Percentiles rank a stretch among this genome's conserved stretches.
phyloP scores from a whole-genome alignment of 2,797 vertebrate species.

The Liasis olivaceus region DNA sequence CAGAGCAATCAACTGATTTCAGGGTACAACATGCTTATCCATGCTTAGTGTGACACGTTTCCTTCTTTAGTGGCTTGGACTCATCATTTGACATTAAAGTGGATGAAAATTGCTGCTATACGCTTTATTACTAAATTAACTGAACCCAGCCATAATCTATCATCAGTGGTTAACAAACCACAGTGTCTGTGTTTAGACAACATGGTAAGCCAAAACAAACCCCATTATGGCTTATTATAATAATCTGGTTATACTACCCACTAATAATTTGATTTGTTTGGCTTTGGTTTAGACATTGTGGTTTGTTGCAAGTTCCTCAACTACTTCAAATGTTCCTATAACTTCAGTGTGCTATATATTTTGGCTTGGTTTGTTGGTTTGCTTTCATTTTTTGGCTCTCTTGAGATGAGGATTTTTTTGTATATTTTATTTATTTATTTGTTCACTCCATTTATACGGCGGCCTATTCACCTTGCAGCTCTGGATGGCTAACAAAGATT shows the following conservation, averaged over 20 bases:
- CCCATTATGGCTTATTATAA: neutral
- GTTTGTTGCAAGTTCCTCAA: neutral
- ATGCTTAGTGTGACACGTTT: neutral
- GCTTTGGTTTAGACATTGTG: neutral
- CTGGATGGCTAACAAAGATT: neutral
- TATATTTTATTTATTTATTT: neutral
- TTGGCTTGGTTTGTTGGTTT: constrained; percentile 8
- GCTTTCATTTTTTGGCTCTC: neutral
- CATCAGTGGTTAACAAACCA: neutral
- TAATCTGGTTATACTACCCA: neutral
- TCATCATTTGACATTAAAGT: constrained; percentile 17
- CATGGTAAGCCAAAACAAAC: neutral
- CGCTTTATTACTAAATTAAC: neutral
- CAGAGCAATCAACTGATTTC: neutral
- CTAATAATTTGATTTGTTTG: neutral
- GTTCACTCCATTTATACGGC: neutral
- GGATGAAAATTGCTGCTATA: constrained; percentile 4
- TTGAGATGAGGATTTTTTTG: neutral
- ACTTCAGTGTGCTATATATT: neutral
- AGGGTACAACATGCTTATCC: neutral
- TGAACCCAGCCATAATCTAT: neutral
- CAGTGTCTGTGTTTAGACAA: neutral
- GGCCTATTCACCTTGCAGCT: neutral
- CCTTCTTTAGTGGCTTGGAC: neutral
- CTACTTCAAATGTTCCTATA: neutral